Base-by-base conservation (phyloP, 2,888 invertebrate genomes). In the Dimorphilus gyrociliatus region DNA sequence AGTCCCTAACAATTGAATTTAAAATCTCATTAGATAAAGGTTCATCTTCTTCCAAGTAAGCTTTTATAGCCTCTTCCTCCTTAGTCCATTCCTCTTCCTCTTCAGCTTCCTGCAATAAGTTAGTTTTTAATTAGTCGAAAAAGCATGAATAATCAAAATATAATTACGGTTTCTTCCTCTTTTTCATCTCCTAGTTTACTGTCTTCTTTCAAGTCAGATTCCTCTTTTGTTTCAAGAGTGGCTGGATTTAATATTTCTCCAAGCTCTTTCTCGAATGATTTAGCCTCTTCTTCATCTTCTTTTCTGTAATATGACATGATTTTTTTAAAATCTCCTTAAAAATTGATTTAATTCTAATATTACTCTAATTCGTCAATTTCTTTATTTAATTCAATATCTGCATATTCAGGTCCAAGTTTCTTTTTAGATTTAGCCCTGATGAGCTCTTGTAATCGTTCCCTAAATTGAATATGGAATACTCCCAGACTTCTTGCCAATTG, bases 401-500 rank as follows among this genome's bases (percentile, higher is more conserved):
- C 54, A 39, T 46, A 49, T 31, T 58, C 55, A 10, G 57, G 55
- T 12, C 57, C 61, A 29, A 63, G 45, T 40, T 46, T 53, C 39
- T 50, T 56, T 42, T 56, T 55, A n/a, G 58, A 60, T 38, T 61
- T 60, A 17, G 47, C 46, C 30, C 61, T 51, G 29, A 63, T 51
- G 25, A 62, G 41, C 32, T 63, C 62, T 37, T 63, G 61, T 10
- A 63, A 47, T 12, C 54, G 38, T 32, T 63, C 60, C 32, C 47
- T 45, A 47, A 60, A 63, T 28, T 52, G 50, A 26, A 63, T 61
- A 45, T 62, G 60, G 51, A 63, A 63, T n/a, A 63, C 35, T 2
- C 56, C 55, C 15, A 54, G 41, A 34, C 57, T 58, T 29, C 47
- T 43, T 17, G 61, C 60, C 29, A 63, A 43, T 19, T 52, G 41